Base-by-base conservation (phyloP, 2,797 vertebrate species). In the Sebastes itinus region DNA sequence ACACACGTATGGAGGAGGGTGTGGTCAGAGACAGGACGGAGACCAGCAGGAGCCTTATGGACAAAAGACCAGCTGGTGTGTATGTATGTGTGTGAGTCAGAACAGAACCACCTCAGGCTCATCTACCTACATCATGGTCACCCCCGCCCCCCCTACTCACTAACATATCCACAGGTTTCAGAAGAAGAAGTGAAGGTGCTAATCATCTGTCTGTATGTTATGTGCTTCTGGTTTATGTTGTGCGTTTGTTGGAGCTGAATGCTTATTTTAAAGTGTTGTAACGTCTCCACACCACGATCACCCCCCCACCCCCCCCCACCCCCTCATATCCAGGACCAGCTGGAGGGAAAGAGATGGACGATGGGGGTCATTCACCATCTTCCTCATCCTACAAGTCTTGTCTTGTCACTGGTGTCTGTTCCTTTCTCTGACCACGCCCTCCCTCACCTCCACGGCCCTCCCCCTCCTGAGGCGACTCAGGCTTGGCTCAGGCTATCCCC, bases 21-120 rank as follows among this genome's bases (percentile, higher is more conserved):
- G 88, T 93, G 93, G 93, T 94, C 94, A 94, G 94, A 94, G 84
- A 93, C 84, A 86, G 92, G 93, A 92, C 58, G 38, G 84, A 70
- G 82, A 83, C 77, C 83, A 75, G 66, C 83, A 32, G 32, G 78
- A 82, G 38, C 32, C 27, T 8, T 18, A 6, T 2, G 18, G 28
- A 80, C 65, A 23, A 5, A 69, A 38, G 38, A 23, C 32, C 58
- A 42, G 30, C 63, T 54, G 38, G 10, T 58, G 58, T 75, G 56
- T 27, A 25, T 56, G 56, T 30, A 30, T 65, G 74, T 66, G 80
- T 46, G 79, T 11, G 75, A 66, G 78, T 61, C 52, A 4, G 42
- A 32, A 27, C 30, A 81, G 59, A 82, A 33, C 75, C 90, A 85
- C 66, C 79, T 72, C 13, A 71, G 55, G 14, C 60, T 85, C 82